Conservation (phyloP, 2,113 vertebrate species). For the Hypomesus transpacificus region DNA sequence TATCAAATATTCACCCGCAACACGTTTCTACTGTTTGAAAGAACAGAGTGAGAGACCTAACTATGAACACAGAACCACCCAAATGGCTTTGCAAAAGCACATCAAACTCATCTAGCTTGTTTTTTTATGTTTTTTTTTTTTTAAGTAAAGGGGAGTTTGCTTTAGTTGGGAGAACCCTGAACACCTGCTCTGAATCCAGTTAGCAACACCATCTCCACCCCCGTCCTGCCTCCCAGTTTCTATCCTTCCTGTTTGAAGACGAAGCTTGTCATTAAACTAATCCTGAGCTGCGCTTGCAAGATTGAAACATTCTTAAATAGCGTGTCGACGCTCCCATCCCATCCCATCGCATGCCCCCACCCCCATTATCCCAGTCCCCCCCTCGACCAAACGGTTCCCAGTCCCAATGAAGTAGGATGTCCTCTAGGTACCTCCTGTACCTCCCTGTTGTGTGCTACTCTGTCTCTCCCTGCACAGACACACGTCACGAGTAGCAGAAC, state of each 20-base stretch:
- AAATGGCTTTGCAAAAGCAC: constrained; percentile 24
- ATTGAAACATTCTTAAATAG: constrained; percentile 30
- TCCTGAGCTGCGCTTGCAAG: constrained; percentile 52
- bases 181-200: constrained; percentile 4
- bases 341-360: background rate
- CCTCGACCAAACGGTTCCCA: background rate
- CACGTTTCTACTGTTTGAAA: background rate
- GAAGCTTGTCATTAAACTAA: constrained; percentile 32
- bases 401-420: background rate
- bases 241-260: constrained; percentile 32
- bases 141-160: constrained; percentile 66
- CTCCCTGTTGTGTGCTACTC: constrained; percentile 12
- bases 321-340: constrained; percentile 27
- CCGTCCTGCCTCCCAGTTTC: constrained; percentile 1
- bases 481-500: no score
- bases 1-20: background rate
- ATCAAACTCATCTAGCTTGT: constrained; percentile 4
- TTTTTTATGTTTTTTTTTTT: constrained; percentile 2
- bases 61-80: no score
- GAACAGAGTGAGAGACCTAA: no score
- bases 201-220: constrained; percentile 35
- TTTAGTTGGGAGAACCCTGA: constrained; percentile 44
- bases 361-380: background rate
- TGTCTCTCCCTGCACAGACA: background rate
- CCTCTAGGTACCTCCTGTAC: constrained; percentile 14